Percentiles rank a stretch among this genome's conserved stretches.
Conservation (phyloP, 2,888 invertebrate species). For the Lasioglossum zephyrum region DNA sequence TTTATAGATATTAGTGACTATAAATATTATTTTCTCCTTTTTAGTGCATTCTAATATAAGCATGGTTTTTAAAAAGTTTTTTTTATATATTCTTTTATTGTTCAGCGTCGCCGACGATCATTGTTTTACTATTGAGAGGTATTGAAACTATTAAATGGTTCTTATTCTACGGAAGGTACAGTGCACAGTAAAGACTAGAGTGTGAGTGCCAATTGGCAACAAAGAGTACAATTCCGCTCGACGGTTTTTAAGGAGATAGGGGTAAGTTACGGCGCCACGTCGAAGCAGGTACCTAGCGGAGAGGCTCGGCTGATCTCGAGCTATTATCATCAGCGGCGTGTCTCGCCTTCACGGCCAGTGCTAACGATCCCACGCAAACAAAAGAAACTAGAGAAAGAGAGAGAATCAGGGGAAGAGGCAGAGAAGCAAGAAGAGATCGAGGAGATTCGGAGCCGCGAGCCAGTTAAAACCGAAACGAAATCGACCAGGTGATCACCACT, state of each 20-base stretch:
- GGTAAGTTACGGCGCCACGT: not conserved
- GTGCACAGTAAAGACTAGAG: not conserved
- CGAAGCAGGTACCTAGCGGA: not conserved
- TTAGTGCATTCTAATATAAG: too few species aligned
- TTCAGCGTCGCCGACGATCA: too few species aligned
- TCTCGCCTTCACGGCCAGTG: not conserved
- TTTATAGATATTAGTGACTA: too few species aligned
- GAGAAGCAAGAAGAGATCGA: conserved; percentile 29
- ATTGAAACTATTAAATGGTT: too few species aligned
- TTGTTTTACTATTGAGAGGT: too few species aligned
- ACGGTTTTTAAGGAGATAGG: not conserved
- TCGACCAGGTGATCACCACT: conserved; percentile 42
- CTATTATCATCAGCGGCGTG: conserved; percentile 10
- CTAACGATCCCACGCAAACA: conserved; percentile 12
- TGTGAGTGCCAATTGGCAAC: not conserved
- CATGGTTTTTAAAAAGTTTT: too few species aligned
- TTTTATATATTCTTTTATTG: too few species aligned
- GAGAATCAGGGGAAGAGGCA: not conserved
- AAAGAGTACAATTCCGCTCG: not conserved
- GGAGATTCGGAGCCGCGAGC: conserved; percentile 36
- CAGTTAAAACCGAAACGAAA: conserved; percentile 45
- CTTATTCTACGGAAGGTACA: not conserved
- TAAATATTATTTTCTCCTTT: too few species aligned
- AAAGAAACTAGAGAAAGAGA: not conserved
- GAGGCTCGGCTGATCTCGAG: conserved; percentile 3